Percentiles rank a stretch among this genome's conserved stretches.
phyloP scores from a whole-genome alignment of 92 coral and sea anemone species.

The Actinostola sp. region DNA sequence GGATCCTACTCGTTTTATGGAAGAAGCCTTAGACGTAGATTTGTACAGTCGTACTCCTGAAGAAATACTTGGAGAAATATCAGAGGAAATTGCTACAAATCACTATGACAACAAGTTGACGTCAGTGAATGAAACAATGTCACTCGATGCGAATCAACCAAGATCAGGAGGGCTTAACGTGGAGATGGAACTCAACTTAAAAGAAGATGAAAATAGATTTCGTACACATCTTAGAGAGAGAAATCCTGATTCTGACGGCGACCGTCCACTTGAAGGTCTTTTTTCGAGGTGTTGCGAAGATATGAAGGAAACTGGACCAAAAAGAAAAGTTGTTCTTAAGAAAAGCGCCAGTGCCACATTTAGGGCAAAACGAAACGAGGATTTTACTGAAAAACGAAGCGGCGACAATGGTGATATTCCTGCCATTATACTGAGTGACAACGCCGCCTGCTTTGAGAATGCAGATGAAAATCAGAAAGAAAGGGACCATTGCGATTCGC shows the following conservation, averaged over 20 bases:
- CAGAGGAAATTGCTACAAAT: neutral
- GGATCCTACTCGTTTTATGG: too few relatives aligned
- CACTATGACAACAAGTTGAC: conserved; percentile 12
- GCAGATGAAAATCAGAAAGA: conserved; percentile 2
- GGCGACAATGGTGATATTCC: too few relatives aligned
- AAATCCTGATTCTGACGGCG: neutral
- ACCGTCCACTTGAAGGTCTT: neutral
- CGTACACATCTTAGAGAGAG: neutral
- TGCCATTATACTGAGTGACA: too few relatives aligned
- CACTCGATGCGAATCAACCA: neutral
- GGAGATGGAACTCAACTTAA: neutral
- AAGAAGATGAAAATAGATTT: neutral
- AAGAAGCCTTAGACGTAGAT: neutral
- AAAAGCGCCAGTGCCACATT: too few relatives aligned
- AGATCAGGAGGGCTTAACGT: conserved; percentile 10
- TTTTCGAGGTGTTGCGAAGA: neutral
- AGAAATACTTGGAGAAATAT: neutral
- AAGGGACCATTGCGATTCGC: neutral
- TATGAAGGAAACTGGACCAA: neutral
- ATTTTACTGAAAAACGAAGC: too few relatives aligned
- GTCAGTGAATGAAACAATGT: conserved; percentile 6
- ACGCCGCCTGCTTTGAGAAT: too few relatives aligned
- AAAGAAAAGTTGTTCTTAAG: neutral
- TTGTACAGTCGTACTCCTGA: neutral
- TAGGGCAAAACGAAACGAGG: too few relatives aligned